Evolutionary conservation across 2,797 vertebrate species (phyloP).

Genomic region (Cygnus olor): DNA sequence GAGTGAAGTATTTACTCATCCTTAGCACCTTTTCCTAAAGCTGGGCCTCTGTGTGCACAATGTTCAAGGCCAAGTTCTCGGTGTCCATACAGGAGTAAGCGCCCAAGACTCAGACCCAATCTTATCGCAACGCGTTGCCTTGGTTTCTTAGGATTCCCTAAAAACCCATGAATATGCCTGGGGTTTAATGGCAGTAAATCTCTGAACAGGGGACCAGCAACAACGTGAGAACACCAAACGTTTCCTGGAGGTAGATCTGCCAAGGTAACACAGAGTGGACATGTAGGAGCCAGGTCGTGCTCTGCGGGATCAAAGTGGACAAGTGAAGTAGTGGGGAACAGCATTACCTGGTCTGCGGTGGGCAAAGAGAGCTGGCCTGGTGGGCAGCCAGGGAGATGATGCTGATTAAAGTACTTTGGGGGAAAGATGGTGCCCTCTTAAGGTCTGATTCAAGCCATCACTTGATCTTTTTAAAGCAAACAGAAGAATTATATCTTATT

Average conservation of each 20-base stretch:
- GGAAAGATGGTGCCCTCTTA: background rate
- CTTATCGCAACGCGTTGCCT: background rate
- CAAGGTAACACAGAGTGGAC: background rate
- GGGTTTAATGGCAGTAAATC: background rate
- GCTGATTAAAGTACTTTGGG: background rate
- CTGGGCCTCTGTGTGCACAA: background rate
- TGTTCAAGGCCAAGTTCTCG: background rate
- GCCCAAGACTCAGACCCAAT: background rate
- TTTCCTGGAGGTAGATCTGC: background rate
- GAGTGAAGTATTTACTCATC: background rate
- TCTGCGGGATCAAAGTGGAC: background rate
- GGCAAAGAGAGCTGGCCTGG: background rate
- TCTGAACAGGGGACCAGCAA: background rate
- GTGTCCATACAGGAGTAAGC: rapidly evolving
- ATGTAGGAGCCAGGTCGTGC: background rate
- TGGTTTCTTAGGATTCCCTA: background rate
- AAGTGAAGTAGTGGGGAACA: background rate
- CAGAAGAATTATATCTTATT: constrained; percentile 26
- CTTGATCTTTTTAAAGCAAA: constrained; percentile 31
- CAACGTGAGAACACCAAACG: background rate
- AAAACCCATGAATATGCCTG: background rate
- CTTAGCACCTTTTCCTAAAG: background rate
- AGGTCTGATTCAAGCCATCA: background rate
- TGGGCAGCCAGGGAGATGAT: background rate
- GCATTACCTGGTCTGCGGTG: background rate